These are phyloP conservation scores for Zaprionus capensis DNA, from an alignment of 1,140 invertebrate genomes.

Conservation along the genomic window DNA sequence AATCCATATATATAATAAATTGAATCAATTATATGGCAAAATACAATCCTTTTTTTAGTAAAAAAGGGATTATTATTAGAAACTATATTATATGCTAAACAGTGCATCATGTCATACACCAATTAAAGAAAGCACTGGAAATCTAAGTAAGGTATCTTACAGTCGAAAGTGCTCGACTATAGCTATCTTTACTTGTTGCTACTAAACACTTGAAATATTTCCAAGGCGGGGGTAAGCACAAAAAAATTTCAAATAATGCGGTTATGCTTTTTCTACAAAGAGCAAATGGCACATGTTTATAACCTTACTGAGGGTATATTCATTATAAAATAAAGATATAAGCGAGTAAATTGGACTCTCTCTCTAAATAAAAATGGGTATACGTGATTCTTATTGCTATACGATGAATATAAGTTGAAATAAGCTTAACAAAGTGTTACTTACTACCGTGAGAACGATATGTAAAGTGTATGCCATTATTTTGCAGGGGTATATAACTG, in stretches of 20 bases:
- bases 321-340: not conserved
- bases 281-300: not conserved
- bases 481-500: not conserved
- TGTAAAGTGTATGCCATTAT: not conserved
- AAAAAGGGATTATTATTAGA: no score
- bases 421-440: not conserved
- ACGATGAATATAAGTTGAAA: not conserved
- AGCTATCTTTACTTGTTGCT: not conserved
- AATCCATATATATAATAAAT: no score
- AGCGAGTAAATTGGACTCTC: not conserved
- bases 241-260: not conserved
- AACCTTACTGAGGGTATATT: not conserved
- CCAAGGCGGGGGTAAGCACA: not conserved
- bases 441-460: not conserved
- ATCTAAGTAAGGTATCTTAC: not conserved
- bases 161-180: not conserved
- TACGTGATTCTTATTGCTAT: not conserved
- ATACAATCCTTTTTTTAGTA: no score
- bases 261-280: not conserved
- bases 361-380: not conserved
- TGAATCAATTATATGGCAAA: no score
- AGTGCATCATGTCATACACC: no score
- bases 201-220: conserved; percentile 6
- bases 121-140: no score
- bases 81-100: no score